These are phyloP conservation scores for Zygothrica quintamaculata DNA, from an alignment of 2,888 invertebrate species.

Conservation along the genomic window DNA sequence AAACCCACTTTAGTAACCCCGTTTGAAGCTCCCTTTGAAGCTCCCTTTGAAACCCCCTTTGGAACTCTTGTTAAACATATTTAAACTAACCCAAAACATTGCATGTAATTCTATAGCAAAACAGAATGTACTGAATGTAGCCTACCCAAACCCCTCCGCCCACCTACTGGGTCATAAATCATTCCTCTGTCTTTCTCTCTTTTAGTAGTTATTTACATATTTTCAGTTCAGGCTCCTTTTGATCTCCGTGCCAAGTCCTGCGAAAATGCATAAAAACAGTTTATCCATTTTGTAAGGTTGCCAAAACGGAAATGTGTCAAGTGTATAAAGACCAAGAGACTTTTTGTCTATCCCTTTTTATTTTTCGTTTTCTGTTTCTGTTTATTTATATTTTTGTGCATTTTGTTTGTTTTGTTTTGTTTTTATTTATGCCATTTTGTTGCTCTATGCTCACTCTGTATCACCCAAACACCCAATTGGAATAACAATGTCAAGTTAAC, in stretches of 20 bases:
- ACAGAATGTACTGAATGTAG: too few relatives aligned
- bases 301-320: conserved; percentile 46
- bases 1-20: too few relatives aligned
- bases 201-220: background rate
- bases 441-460: background rate
- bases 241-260: conserved; percentile 32
- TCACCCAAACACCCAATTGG: background rate
- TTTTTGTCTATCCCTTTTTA: conserved; percentile 15
- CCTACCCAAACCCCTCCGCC: too few relatives aligned
- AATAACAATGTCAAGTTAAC: conserved; percentile 1
- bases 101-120: too few relatives aligned
- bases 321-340: conserved; percentile 13
- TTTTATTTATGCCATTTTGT: background rate
- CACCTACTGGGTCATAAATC: background rate
- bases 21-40: too few relatives aligned
- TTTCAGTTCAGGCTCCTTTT: conserved; percentile 17
- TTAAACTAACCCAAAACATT: too few relatives aligned
- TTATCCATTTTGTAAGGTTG: conserved; percentile 16
- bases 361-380: conserved; percentile 27
- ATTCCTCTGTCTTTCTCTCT: background rate
- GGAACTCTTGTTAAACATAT: too few relatives aligned
- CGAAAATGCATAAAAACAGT: conserved; percentile 20
- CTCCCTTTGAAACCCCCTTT: too few relatives aligned
- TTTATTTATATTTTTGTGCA: background rate
- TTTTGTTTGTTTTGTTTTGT: background rate